Conservation (phyloP, 2,797 vertebrate genomes). For the Gallirallus australis region DNA sequence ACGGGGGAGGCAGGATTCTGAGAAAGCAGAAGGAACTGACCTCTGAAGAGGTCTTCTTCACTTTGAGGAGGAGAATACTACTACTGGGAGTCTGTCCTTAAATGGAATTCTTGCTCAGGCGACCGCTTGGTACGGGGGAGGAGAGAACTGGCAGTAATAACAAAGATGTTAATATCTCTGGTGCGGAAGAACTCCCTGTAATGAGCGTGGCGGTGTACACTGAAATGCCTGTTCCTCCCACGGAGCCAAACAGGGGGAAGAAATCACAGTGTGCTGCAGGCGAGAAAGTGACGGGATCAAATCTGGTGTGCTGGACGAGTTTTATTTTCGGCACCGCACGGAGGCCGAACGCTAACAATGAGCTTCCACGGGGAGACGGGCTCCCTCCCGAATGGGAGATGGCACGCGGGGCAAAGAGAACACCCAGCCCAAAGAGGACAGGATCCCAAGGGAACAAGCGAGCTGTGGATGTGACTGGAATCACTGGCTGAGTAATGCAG, state of each 20-base stretch:
- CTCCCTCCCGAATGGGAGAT: not conserved
- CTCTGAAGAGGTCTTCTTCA: not conserved
- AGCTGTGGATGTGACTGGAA: not conserved
- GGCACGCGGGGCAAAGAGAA: not conserved
- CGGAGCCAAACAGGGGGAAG: not conserved
- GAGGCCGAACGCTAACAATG: not conserved
- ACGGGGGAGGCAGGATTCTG: not conserved
- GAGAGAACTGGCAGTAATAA: constrained; percentile 65
- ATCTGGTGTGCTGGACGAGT: constrained; percentile 1
- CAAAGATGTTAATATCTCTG: constrained; percentile 58
- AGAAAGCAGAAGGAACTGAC: constrained; percentile 45
- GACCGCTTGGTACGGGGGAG: not conserved
- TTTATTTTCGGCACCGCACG: not conserved
- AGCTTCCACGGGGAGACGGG: not conserved
- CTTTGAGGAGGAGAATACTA: constrained; percentile 10
- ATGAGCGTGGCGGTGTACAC: not conserved
- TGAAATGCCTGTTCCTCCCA: constrained; percentile 56
- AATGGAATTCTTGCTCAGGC: constrained; percentile 26
- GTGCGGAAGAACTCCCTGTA: constrained; percentile 32
- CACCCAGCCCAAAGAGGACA: not conserved
- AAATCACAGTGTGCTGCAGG: constrained; percentile 34
- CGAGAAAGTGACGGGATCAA: not conserved
- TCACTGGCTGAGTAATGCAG: not conserved
- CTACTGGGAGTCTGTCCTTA: constrained; percentile 35
- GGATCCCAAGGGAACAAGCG: not conserved